Base-by-base conservation (phyloP, 2,888 invertebrate genomes). In the Calephelis perditalis region DNA sequence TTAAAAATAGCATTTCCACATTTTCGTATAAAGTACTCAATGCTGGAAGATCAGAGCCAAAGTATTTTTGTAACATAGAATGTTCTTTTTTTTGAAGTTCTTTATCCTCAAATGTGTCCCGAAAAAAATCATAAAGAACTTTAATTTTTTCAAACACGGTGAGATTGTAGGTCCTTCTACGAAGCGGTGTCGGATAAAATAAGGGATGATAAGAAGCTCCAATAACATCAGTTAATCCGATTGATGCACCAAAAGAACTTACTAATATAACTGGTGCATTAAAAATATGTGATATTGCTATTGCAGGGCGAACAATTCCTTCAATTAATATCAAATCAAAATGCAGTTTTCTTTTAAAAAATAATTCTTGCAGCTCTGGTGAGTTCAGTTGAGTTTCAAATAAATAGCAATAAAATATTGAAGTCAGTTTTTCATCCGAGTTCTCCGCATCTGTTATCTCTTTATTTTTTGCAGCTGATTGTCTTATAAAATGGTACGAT, bases 1-100 rank as follows among this genome's bases (percentile, higher is more conserved):
- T 77, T 10, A 78, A 8, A 36, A 81, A 75, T 5, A 77, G 44
- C 73, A 81, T 73, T 3, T 75, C 71, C 15, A 79, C 64, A 59
- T 74, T 75, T 6, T 71, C 66, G 2, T 47, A 57, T 12, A 76
- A 62, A 15, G 70, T 66, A 2, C 26, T 37, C 5, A 73, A 36
- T 37, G 58, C 11, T 6, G 74, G 71, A 10, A 68, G 52, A 45
- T 66, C 57, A 2, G 57, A 0, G 1, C 76, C 75, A 62, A 74
- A 70, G 56, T 62, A 61, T 58, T 61, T 65, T 49, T 63, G 68
- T 9, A 73, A 43, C 61, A 70, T 60, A 49, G 56, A 60, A 60
- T 73, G 60, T 46, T 73, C 71, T 15, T 59, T n/a, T 3, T 61
- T 57, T 62, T 63, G 63, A 7, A 54, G 37, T 44, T 44, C 45